Base-by-base conservation (phyloP, 35 echinoderm and acorn worm genomes). In the Ophiothrix spiculata region DNA sequence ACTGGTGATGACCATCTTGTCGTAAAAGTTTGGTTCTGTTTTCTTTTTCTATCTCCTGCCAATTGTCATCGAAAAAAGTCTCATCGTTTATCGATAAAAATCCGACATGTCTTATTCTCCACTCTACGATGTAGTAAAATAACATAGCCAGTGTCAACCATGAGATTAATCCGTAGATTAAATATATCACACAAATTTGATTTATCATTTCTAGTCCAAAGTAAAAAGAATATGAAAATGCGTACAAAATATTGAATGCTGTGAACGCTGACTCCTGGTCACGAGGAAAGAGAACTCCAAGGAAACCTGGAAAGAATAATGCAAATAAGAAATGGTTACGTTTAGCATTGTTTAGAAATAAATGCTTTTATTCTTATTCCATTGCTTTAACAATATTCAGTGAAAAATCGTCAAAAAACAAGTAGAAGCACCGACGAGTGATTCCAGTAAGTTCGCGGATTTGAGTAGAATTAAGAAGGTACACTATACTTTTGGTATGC, bases 261-360 rank as follows among this genome's bases (percentile, higher is more conserved):
- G 60, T 69, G 60, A 69, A 69, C 60, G 60, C 60, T 2, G 60
- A 15, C 25, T 69, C 60, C 60, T 69, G 60, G 60, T 69, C 60
- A n/a, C 60, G 60, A 69, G 60, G 60, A 69, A 69, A 69, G 25
- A 69, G 60, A 69, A 69, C 60, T 69, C 60, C 60, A 25, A 69
- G 60, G 25, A 69, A 69, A 69, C 16, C 60, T 69, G 60, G n/a
- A n/a, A n/a, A n/a, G n/a, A n/a, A n/a, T n/a, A n/a, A n/a, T n/a
- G n/a, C n/a, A n/a, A n/a, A n/a, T n/a, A n/a, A n/a, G n/a, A n/a
- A n/a, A n/a, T n/a, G n/a, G n/a, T n/a, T n/a, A n/a, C n/a, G n/a
- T n/a, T n/a, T n/a, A n/a, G n/a, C n/a, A n/a, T n/a, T n/a, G n/a
- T n/a, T n/a, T n/a, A n/a, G n/a, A n/a, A n/a, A n/a, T n/a, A n/a